Conservation (phyloP, 1,140 invertebrate genomes). For the Drosophila pseudoananassae region DNA sequence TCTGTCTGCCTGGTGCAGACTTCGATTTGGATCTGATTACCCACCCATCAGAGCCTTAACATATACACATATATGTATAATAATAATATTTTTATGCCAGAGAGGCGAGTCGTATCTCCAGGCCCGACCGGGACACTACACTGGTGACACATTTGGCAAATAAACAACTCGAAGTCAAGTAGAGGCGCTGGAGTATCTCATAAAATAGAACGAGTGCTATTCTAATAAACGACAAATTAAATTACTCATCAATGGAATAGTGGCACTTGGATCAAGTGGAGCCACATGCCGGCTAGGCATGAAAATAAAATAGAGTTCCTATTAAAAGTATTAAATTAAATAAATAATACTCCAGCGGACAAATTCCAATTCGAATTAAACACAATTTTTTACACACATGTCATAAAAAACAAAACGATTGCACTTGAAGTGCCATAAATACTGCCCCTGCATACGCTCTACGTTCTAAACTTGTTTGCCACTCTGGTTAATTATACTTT, state of each 20-base stretch:
- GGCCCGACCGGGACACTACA: background rate
- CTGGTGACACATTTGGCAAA: slow-evolving; percentile 41
- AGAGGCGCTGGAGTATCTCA: slow-evolving; percentile 78
- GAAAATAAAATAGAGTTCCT: background rate
- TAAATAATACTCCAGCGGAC: too few relatives aligned
- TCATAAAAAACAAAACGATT: slow-evolving; percentile 63
- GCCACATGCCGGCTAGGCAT: slow-evolving; percentile 6
- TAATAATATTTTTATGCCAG: slow-evolving; percentile 5
- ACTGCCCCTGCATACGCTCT: slow-evolving; percentile 30
- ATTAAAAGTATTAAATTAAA: slow-evolving; percentile 2
- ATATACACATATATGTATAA: background rate
- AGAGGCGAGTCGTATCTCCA: background rate
- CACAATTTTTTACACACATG: slow-evolving; percentile 47
- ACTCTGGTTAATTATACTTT: slow-evolving; percentile 39
- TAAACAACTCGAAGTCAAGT: slow-evolving; percentile 81
- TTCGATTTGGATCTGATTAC: slow-evolving; percentile 16
- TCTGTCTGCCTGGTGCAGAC: slow-evolving; percentile 23
- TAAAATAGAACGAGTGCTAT: slow-evolving; percentile 79
- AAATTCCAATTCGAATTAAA: background rate
- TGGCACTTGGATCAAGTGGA: slow-evolving; percentile 17
- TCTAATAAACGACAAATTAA: slow-evolving; percentile 82
- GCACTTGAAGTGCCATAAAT: slow-evolving; percentile 74
- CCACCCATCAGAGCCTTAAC: background rate
- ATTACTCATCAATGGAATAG: slow-evolving; percentile 68
- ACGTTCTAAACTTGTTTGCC: slow-evolving; percentile 5